Evolutionary conservation across 2,797 vertebrate species (phyloP).

Genomic region (Delichon dasypus): DNA sequence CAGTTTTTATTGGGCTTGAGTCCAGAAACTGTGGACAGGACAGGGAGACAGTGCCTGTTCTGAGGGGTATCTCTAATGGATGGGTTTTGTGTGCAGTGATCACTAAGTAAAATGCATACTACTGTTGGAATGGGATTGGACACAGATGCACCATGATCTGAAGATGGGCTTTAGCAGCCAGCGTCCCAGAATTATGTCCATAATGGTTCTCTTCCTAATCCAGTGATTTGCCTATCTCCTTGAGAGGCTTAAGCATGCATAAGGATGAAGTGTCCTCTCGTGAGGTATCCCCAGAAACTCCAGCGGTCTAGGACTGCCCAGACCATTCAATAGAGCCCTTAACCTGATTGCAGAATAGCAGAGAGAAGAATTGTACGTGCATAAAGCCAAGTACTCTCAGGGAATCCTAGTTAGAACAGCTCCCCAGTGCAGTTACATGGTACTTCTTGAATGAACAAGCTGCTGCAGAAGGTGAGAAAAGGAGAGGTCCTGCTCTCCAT

Average conservation of each 20-base stretch:
- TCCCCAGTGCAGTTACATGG: background rate
- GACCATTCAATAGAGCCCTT: background rate
- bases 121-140: background rate
- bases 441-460: background rate
- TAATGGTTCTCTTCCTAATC: background rate
- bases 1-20: accelerated
- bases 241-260: accelerated
- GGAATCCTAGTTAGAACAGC: background rate
- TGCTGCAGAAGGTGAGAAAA: background rate
- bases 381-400: background rate
- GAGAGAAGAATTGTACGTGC: accelerated
- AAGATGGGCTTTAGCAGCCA: background rate
- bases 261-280: background rate
- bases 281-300: accelerated
- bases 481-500: background rate
- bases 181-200: accelerated
- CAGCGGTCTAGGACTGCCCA: background rate
- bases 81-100: accelerated
- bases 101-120: accelerated
- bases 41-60: accelerated
- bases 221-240: background rate
- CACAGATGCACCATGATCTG: accelerated
- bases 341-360: background rate
- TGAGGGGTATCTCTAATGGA: accelerated
- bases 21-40: background rate